Evolutionary conservation across 2,113 vertebrate genomes (phyloP).

Genomic region (Cygnus atratus): DNA sequence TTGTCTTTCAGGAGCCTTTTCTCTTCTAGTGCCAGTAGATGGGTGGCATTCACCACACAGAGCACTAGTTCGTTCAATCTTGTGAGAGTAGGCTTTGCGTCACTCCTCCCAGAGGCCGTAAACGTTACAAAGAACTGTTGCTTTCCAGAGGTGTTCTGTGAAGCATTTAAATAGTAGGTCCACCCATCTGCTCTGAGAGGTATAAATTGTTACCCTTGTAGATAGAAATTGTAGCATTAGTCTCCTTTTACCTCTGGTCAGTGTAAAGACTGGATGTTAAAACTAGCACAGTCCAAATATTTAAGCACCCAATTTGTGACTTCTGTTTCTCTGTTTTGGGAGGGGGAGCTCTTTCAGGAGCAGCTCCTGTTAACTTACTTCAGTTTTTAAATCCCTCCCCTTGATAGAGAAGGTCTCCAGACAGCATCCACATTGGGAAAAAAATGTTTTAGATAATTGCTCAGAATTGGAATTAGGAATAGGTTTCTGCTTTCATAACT

Average conservation of each 20-base stretch:
- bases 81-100: background rate
- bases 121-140: background rate
- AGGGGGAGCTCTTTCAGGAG: background rate
- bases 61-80: background rate
- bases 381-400: background rate
- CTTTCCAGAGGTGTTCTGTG: background rate
- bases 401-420: background rate
- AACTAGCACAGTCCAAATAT: background rate
- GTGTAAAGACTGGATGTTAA: background rate
- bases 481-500: background rate
- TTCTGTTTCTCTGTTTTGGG: background rate
- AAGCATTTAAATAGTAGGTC: rapidly evolving
- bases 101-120: background rate
- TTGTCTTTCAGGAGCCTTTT: background rate
- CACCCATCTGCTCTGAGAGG: background rate
- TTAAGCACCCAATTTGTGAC: background rate
- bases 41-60: background rate
- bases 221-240: background rate
- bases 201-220: background rate
- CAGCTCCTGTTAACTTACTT: background rate
- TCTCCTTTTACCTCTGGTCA: background rate
- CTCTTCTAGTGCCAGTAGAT: background rate
- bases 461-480: background rate
- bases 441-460: background rate
- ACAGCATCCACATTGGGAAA: background rate